Evolutionary conservation across 2,888 invertebrate species (phyloP).

Genomic region (Sialis fuliginosa): DNA sequence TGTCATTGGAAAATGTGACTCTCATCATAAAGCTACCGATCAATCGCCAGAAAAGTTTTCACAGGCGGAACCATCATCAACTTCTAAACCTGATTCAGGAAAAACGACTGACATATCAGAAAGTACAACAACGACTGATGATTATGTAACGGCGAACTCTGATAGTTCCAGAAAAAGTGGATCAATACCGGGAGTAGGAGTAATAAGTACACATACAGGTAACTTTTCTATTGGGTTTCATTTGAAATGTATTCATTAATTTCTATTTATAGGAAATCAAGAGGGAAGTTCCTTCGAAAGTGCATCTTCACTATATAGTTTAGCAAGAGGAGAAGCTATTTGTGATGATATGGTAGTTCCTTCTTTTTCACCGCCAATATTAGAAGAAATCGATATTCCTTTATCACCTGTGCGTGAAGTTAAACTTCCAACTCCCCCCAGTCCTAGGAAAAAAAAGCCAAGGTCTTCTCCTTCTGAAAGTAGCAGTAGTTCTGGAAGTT

Average conservation of each 20-base stretch:
- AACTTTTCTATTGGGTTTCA: neutral
- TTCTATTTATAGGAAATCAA: slow-evolving; percentile 31
- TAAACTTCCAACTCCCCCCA: neutral
- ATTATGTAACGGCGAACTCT: slow-evolving; percentile 73
- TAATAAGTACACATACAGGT: slow-evolving; percentile 4
- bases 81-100: slow-evolving; percentile 54
- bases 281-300: slow-evolving; percentile 81
- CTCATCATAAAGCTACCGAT: slow-evolving; percentile 3
- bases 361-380: slow-evolving; percentile 39
- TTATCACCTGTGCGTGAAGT: slow-evolving; percentile 22
- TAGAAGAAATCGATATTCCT: slow-evolving; percentile 26
- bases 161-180: slow-evolving; percentile 49
- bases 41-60: slow-evolving; percentile 21
- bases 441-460: slow-evolving; percentile 13
- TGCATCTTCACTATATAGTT: slow-evolving; percentile 63
- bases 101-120: slow-evolving; percentile 68
- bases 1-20: slow-evolving; percentile 3
- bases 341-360: slow-evolving; percentile 45
- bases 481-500: slow-evolving; percentile 38
- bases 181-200: slow-evolving; percentile 14
- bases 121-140: slow-evolving; percentile 68
- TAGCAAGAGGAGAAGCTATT: slow-evolving; percentile 51
- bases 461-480: slow-evolving; percentile 35
- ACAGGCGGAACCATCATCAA: slow-evolving; percentile 26
- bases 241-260: slow-evolving; percentile 20